phyloP scores from a whole-genome alignment of 2,888 invertebrate genomes.

The Napeogenes sylphis region DNA sequence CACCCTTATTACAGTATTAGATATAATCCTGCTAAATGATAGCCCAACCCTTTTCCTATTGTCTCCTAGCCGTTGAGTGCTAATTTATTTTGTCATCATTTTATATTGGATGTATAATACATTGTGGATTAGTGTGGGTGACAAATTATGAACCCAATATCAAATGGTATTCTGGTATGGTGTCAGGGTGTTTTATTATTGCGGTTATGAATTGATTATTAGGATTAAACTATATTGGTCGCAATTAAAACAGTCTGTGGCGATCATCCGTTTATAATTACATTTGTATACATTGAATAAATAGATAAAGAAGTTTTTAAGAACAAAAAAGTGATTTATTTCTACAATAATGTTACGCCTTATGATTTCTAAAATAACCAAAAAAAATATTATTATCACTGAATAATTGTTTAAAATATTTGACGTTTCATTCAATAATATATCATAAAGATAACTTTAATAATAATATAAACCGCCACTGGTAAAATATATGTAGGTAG shows the following conservation, averaged over 20 bases:
- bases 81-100: slow-evolving; percentile 66
- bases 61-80: slow-evolving; percentile 48
- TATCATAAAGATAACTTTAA: too few relatives aligned
- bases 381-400: too few relatives aligned
- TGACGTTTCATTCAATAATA: too few relatives aligned
- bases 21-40: slow-evolving; percentile 44
- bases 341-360: too few relatives aligned
- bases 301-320: too few relatives aligned
- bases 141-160: slow-evolving; percentile 37
- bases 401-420: too few relatives aligned
- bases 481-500: not conserved
- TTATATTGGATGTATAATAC: slow-evolving; percentile 57
- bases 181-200: slow-evolving; percentile 14
- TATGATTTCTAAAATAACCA: too few relatives aligned
- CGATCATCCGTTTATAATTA: not conserved
- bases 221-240: not conserved
- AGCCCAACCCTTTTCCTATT: slow-evolving; percentile 59
- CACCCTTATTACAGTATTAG: slow-evolving; percentile 38
- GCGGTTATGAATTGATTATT: slow-evolving; percentile 1
- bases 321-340: too few relatives aligned
- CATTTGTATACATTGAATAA: not conserved
- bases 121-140: slow-evolving; percentile 43
- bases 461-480: not conserved
- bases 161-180: slow-evolving; percentile 8
- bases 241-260: not conserved